A percentile compares a stretch with the other conserved stretches of the same genome.
Conservation (phyloP, 1,140 invertebrate species). For the Apocrypta bakeri region DNA sequence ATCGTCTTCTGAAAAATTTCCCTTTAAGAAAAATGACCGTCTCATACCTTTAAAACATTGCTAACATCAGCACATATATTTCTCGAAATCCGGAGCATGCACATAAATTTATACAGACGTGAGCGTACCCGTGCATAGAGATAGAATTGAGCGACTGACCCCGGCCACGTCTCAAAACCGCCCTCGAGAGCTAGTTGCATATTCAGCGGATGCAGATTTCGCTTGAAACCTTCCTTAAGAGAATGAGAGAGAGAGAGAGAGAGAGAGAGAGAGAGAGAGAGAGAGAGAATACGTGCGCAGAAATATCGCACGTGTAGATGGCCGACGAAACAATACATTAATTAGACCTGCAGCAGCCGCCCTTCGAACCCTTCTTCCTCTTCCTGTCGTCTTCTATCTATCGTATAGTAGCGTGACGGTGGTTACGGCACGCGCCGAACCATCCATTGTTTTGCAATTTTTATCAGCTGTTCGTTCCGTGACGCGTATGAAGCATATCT, state of each 20-base stretch:
- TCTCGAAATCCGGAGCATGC: too few species aligned
- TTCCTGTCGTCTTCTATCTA: slow-evolving; percentile 10
- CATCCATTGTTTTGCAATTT: slow-evolving; percentile 43
- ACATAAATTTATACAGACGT: too few species aligned
- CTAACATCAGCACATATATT: too few species aligned
- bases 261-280: too few species aligned
- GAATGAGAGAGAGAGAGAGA: not conserved
- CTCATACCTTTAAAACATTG: too few species aligned
- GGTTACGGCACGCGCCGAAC: slow-evolving; percentile 23
- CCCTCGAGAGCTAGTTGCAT: slow-evolving; percentile 52
- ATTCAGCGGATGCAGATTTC: slow-evolving; percentile 63
- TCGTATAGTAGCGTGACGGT: slow-evolving; percentile 2
- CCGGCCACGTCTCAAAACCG: slow-evolving; percentile 2
- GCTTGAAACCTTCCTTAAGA: slow-evolving; percentile 7
- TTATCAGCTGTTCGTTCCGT: slow-evolving; percentile 33
- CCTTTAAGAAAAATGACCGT: too few species aligned
- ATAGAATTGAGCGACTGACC: not conserved
- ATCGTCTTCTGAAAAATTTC: too few species aligned
- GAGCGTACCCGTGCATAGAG: too few species aligned
- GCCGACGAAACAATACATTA: slow-evolving; percentile 59
- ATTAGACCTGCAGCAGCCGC: slow-evolving; percentile 53
- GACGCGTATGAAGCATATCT: not conserved
- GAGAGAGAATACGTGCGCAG: not conserved
- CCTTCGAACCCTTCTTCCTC: slow-evolving; percentile 9
- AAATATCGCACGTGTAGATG: slow-evolving; percentile 37